phyloP scores from a whole-genome alignment of 1,140 invertebrate genomes.

The Anthonomus grandis region DNA sequence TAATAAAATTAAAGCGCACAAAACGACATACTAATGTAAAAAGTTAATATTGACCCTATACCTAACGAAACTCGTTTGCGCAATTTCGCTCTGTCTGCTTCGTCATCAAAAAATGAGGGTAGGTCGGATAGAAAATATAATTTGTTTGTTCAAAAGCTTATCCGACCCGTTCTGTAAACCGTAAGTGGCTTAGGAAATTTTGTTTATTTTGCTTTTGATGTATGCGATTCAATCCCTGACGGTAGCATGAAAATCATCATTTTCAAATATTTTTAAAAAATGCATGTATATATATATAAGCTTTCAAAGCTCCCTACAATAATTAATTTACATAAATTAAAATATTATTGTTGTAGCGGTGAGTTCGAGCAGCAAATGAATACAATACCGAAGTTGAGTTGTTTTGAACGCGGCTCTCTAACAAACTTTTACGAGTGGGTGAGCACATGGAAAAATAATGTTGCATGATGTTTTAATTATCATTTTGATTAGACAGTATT shows the following conservation, averaged over 20 bases:
- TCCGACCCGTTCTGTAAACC: neutral
- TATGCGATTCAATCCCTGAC: too few species aligned
- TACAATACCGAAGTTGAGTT: neutral
- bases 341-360: neutral
- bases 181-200: constrained; percentile 3
- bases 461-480: neutral
- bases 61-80: neutral
- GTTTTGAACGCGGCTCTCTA: neutral
- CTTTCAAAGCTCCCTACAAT: neutral
- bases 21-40: too few species aligned
- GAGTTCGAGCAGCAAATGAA: neutral
- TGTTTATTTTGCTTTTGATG: constrained; percentile 10
- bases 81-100: constrained; percentile 3
- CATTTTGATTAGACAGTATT: too few species aligned
- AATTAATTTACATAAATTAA: neutral
- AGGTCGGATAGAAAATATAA: constrained; percentile 15
- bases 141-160: constrained; percentile 15
- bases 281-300: too few species aligned
- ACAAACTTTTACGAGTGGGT: neutral
- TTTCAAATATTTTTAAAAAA: too few species aligned
- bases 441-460: neutral
- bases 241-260: too few species aligned
- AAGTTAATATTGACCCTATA: too few species aligned
- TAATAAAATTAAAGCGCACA: too few species aligned
- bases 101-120: constrained; percentile 15